Conservation (phyloP, 2,113 vertebrate species). For the Alexandromys fortis region DNA sequence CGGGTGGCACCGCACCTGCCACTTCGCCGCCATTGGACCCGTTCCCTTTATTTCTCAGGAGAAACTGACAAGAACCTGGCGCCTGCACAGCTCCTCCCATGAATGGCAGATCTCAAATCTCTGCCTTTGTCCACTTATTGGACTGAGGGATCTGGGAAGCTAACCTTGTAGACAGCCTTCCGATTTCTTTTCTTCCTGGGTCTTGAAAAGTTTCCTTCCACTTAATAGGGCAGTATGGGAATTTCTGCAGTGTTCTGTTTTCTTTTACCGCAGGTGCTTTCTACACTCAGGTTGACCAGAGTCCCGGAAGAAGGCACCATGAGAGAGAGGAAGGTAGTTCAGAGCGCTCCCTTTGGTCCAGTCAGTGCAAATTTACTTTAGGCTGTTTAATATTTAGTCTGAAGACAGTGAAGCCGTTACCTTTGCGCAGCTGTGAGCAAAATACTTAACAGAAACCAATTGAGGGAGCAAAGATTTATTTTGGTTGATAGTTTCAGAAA, state of each 20-base stretch:
- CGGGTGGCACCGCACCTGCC: neutral
- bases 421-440: neutral
- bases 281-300: neutral
- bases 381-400: conserved; percentile 21
- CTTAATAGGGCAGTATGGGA: no score
- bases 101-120: neutral
- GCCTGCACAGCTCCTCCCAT: no score
- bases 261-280: neutral
- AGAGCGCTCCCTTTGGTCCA: neutral
- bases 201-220: neutral
- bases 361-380: neutral
- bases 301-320: neutral
- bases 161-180: neutral
- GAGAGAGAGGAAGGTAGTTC: neutral
- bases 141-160: neutral
- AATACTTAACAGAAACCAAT: neutral
- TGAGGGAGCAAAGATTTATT: neutral
- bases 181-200: neutral
- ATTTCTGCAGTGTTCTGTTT: neutral
- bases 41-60: neutral
- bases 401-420: neutral
- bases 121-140: neutral
- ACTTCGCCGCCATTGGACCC: neutral
- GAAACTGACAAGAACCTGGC: neutral
- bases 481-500: neutral